Evolutionary conservation across 2,888 invertebrate species (phyloP), one percentile per base, ranked within the genome.

Genomic region (Caenorhabditis macrosperma): DNA sequence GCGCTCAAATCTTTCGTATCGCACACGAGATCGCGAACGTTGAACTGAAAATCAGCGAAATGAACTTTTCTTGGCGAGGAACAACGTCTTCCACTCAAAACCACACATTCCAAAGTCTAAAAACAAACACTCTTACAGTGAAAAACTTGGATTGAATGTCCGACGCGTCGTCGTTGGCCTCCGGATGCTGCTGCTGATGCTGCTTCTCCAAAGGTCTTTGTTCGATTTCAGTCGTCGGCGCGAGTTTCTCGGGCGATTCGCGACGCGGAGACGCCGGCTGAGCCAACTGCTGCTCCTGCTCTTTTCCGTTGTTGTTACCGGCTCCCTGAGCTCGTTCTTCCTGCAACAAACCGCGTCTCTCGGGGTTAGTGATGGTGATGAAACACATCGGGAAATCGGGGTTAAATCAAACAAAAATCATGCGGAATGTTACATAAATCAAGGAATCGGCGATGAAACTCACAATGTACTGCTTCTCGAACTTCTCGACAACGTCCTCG

Each of bases 381-480:
- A n/a, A n/a, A n/a, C n/a, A n/a, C n/a, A n/a, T n/a, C n/a, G n/a
- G n/a, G n/a, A n/a, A n/a, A n/a, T n/a, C n/a, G n/a, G n/a, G n/a
- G n/a, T n/a, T n/a, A n/a, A 33, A 9, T 17, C 20, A 17, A 5
- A 44, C 52, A 52, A 46, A 46, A 33, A 33, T 10, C 20, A 5
- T 9, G 4, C 4, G 46, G 15, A 46, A 46, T 17, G 5, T 44
- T 15, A 78, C 78, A 67, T 78, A 66, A 61, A n/a, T n/a, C n/a
- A n/a, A n/a, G n/a, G n/a, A n/a, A n/a, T n/a, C n/a, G n/a, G n/a
- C n/a, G n/a, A n/a, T n/a, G n/a, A n/a, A n/a, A n/a, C n/a, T n/a
- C n/a, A n/a, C n/a, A n/a, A n/a, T n/a, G n/a, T 78, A 71, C 22
- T 72, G 41, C 54, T 78, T 79, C 64, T 82, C 76, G 57, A 59